Evolutionary conservation across 1,140 invertebrate species (phyloP).

Genomic region (Amphibalanus amphitrite): DNA sequence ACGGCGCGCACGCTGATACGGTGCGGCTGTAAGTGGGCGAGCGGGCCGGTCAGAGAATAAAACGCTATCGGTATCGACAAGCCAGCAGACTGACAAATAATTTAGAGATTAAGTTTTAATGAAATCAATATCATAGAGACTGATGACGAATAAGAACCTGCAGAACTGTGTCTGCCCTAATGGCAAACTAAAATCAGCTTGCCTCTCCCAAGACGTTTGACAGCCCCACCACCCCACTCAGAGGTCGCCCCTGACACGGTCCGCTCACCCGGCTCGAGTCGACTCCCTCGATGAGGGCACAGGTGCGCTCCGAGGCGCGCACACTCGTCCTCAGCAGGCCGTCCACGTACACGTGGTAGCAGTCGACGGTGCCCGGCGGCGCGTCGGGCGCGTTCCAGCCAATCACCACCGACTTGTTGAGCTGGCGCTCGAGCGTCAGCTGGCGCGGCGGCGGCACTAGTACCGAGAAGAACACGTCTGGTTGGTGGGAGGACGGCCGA

Average conservation of each 20-base stretch:
- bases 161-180: too few species aligned
- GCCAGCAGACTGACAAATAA: too few species aligned
- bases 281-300: constrained; percentile 92
- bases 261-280: constrained; percentile 67
- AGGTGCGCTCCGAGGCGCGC: constrained; percentile 81
- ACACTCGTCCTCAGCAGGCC: constrained; percentile 87
- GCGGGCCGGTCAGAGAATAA: too few species aligned
- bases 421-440: constrained; percentile 88
- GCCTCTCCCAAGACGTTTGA: too few species aligned
- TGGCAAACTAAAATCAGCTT: too few species aligned
- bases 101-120: too few species aligned
- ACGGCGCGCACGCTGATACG: constrained; percentile 89
- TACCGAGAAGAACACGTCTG: constrained; percentile 77
- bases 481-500: constrained; percentile 15
- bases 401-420: constrained; percentile 95
- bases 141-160: too few species aligned
- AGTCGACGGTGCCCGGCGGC: constrained; percentile 55
- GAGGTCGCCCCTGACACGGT: too few species aligned
- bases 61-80: too few species aligned
- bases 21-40: constrained; percentile 50
- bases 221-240: too few species aligned
- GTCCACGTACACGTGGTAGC: constrained; percentile 94
- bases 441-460: constrained; percentile 91
- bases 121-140: too few species aligned
- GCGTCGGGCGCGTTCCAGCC: constrained; percentile 82